phyloP scores from a whole-genome alignment of 2,797 vertebrate species.

The Syndactyla subalaris region DNA sequence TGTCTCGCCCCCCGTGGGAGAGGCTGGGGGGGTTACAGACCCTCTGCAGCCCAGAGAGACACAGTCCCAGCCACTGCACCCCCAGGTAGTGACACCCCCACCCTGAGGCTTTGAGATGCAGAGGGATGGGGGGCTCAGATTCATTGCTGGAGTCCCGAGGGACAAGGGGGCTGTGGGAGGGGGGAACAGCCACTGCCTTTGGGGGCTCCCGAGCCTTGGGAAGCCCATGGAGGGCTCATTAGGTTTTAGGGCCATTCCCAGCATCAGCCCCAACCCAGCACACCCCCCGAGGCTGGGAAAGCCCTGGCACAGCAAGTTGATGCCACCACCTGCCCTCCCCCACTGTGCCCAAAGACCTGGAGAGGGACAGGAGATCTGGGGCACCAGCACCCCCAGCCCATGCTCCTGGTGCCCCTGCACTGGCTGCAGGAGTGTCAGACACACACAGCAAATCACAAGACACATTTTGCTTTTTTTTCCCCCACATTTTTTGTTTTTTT shows the following conservation, averaged over 20 bases:
- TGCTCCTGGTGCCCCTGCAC: fast-evolving
- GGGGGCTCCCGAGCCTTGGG: background rate
- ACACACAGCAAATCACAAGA: background rate
- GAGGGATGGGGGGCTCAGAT: fast-evolving
- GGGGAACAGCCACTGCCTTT: background rate
- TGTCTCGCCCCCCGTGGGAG: background rate
- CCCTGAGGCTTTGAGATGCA: background rate
- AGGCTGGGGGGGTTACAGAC: background rate
- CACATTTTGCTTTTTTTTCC: background rate
- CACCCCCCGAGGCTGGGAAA: background rate
- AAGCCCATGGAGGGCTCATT: fast-evolving
- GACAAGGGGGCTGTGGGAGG: background rate
- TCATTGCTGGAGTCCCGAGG: background rate
- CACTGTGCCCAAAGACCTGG: background rate
- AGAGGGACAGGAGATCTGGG: background rate
- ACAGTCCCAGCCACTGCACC: fast-evolving
- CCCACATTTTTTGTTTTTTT: background rate
- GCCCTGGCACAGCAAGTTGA: fast-evolving
- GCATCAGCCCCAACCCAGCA: background rate
- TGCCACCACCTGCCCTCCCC: background rate
- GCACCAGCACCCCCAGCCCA: fast-evolving
- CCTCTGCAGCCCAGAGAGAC: fast-evolving
- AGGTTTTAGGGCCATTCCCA: background rate
- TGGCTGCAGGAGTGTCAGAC: fast-evolving
- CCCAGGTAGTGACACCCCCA: background rate